phyloP scores from a whole-genome alignment of 1,140 invertebrate species.

The Protaetia brevitarsis region DNA sequence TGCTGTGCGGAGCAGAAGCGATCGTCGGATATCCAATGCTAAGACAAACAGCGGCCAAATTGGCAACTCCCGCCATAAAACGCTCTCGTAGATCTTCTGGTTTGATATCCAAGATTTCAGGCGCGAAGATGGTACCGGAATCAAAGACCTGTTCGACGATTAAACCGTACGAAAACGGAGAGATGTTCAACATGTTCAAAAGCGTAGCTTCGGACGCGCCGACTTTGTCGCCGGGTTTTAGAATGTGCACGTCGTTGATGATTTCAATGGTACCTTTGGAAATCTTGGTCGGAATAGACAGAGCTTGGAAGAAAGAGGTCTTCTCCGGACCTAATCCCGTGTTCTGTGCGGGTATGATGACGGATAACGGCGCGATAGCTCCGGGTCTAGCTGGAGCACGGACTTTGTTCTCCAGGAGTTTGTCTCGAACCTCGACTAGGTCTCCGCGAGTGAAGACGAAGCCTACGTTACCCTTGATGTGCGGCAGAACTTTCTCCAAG shows the following conservation, averaged over 20 bases:
- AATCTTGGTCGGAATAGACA: conserved; percentile 99
- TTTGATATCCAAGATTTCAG: conserved; percentile 97
- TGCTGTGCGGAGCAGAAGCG: conserved; percentile 94
- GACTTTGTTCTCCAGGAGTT: conserved; percentile 94
- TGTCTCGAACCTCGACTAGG: conserved; percentile 89
- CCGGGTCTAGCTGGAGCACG: conserved; percentile 94
- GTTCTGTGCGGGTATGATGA: conserved; percentile 97
- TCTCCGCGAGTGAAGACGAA: conserved; percentile 98
- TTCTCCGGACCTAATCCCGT: conserved; percentile 99
- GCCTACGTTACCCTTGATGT: conserved; percentile 96
- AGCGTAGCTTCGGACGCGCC: conserved; percentile 98
- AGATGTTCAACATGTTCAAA: conserved; percentile 99
- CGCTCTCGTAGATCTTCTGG: conserved; percentile 88
- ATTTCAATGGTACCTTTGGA: conserved; percentile 99
- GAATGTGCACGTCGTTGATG: conserved; percentile 94
- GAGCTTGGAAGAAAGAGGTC: conserved; percentile 99
- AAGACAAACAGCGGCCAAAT: conserved; percentile 92
- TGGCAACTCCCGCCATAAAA: conserved; percentile 90
- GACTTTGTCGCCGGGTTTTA: conserved; percentile 96
- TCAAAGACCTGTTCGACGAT: conserved; percentile 95
- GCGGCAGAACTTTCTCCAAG: conserved; percentile 92
- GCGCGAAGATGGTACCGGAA: conserved; percentile 96
- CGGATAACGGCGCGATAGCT: conserved; percentile 93
- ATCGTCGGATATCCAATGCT: conserved; percentile 93
- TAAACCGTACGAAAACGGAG: conserved; percentile 98